Conservation (phyloP, 1,140 invertebrate species). For the Oncopodura yosiiana region DNA sequence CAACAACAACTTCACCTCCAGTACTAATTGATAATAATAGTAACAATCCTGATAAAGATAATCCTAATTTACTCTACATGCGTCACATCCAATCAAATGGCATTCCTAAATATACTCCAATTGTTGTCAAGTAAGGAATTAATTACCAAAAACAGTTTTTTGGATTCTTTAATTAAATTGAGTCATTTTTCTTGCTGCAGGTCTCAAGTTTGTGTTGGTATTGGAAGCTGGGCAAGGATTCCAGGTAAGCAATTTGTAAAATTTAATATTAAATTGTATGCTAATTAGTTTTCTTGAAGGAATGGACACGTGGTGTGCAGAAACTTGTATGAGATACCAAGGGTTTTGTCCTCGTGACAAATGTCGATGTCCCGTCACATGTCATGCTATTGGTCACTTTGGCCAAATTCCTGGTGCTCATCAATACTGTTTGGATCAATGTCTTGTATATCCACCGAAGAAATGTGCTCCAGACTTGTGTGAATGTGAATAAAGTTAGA, state of each 20-base stretch:
- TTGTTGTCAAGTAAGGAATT: slow-evolving; percentile 55
- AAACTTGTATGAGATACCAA: slow-evolving; percentile 70
- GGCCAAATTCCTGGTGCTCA: slow-evolving; percentile 52
- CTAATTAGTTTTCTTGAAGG: no score
- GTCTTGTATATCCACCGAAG: slow-evolving; percentile 57
- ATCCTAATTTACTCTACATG: slow-evolving; percentile 65
- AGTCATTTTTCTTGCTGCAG: slow-evolving; percentile 42
- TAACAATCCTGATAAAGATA: slow-evolving; percentile 41
- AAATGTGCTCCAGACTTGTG: slow-evolving; percentile 61
- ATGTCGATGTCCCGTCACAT: slow-evolving; percentile 53
- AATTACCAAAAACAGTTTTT: slow-evolving; percentile 2
- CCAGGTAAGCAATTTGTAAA: no score
- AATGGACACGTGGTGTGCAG: slow-evolving; percentile 69
- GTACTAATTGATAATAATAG: not conserved
- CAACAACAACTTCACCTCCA: not conserved
- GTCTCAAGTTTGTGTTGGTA: slow-evolving; percentile 63
- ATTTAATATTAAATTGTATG: no score
- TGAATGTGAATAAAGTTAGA: slow-evolving; percentile 48
- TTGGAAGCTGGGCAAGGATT: slow-evolving; percentile 50
- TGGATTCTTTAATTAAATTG: no score
- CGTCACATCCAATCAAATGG: slow-evolving; percentile 46
- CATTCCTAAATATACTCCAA: slow-evolving; percentile 51
- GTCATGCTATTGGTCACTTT: slow-evolving; percentile 13
- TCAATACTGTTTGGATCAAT: slow-evolving; percentile 71
- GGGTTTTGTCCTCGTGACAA: slow-evolving; percentile 65